Conservation (phyloP, 2,113 vertebrate genomes). For the Grantiella picta region DNA sequence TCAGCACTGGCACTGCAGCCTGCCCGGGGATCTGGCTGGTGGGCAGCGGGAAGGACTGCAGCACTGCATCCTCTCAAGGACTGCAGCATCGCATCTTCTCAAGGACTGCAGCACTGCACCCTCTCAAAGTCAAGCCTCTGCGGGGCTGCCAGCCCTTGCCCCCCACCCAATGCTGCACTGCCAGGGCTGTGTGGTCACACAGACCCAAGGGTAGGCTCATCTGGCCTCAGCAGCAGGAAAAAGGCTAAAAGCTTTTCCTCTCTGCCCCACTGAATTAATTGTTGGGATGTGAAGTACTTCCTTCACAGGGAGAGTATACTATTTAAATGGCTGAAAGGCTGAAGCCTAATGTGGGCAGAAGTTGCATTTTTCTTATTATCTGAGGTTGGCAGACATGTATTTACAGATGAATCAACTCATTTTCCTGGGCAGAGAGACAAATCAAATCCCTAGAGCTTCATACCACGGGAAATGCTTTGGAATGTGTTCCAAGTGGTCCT, state of each 20-base stretch:
- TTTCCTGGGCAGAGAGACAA: slow-evolving; percentile 11
- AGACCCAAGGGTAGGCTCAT: not conserved
- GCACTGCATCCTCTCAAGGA: not conserved
- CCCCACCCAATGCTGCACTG: fast-evolving
- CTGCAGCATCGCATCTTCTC: no score
- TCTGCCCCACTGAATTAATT: not conserved
- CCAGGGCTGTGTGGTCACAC: not conserved
- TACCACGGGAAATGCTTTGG: not conserved
- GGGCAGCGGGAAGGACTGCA: not conserved
- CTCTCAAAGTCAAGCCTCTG: not conserved
- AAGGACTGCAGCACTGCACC: no score
- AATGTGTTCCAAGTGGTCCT: not conserved
- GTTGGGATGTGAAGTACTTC: not conserved
- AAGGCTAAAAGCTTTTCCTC: not conserved
- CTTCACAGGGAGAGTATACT: not conserved
- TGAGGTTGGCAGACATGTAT: not conserved
- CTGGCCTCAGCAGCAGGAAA: not conserved
- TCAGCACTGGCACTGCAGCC: not conserved
- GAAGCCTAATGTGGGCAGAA: not conserved
- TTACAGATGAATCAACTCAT: not conserved
- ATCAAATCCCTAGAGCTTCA: not conserved
- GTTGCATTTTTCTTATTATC: not conserved
- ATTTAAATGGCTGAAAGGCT: not conserved
- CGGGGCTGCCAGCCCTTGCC: not conserved
- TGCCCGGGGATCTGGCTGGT: fast-evolving